Base-by-base conservation (phyloP, 2,113 vertebrate genomes). In the Platichthys stellatus region DNA sequence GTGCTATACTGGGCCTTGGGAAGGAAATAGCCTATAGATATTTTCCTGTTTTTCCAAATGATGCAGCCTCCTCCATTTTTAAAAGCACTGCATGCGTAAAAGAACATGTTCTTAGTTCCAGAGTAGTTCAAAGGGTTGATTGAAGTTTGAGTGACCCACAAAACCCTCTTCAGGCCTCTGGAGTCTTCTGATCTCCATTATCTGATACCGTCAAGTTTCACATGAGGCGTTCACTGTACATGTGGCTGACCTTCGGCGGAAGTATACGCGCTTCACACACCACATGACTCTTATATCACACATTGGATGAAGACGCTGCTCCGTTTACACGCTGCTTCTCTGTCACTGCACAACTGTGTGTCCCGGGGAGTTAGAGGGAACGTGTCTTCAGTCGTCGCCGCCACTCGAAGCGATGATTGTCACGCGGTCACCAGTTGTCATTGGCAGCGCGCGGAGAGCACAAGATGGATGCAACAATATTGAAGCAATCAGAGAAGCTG, bases 341-440 rank as follows among this genome's bases (percentile, higher is more conserved):
- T 31, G 31, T 31, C 31, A 31, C 31, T 4, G 1, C 3, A 8
- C 26, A 8, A 17, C 18, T 51, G 5, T 28, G 53, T 7, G 38
- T 60, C 23, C 31, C 2, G 26, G 15, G 5, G n/a, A 72, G 20
- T 69, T 24, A 43, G 3, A 51, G 14, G 4, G 24, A 72, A 58
- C 65, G 64, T 54, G 13, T 56, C 65, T 80, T 61, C 2, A 63
- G 43, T 66, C 65, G 9, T 63, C 40, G 40, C 40, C 40, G 26
- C 47, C 64, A 47, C 49, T 54, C 17, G 75, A 75, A 24, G 53
- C 17, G 24, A 69, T 65, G 21, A 23, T 21, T 81, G 74, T 70
- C 61, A 61, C 11, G 60, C 70, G 65, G 24, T 11, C 43, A 9
- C 15, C 51, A 40, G 49, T 61, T 47, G 59, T 28, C 49, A 31